Conservation (phyloP, 2,113 vertebrate species). For the Xenopus laevis region DNA sequence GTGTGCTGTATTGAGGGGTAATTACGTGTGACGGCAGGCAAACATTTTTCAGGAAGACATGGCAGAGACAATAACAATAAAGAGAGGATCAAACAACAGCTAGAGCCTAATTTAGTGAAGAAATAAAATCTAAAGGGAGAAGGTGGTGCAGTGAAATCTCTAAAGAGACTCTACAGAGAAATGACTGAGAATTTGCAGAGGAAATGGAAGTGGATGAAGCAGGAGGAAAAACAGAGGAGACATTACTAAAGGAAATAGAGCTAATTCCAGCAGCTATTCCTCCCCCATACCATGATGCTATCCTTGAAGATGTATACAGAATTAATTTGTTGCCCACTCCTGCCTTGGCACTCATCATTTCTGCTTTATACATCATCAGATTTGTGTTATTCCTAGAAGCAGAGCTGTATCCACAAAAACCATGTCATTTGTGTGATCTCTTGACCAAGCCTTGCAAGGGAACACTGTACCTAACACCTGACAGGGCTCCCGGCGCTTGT, state of each 20-base stretch:
- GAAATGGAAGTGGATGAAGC: neutral
- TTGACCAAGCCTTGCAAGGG: too few relatives aligned
- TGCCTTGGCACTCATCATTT: neutral
- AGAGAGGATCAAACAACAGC: neutral
- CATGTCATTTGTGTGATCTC: too few relatives aligned
- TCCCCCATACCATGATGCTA: neutral
- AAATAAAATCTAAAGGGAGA: too few relatives aligned
- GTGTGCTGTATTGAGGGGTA: constrained; percentile 1
- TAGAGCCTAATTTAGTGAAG: neutral
- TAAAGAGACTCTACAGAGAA: too few relatives aligned
- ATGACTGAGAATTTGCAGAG: too few relatives aligned
- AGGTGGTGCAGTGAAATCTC: too few relatives aligned
- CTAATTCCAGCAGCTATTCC: neutral
- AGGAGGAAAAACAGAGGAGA: neutral
- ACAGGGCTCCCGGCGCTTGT: neutral
- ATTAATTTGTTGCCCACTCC: neutral
- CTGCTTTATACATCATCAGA: neutral
- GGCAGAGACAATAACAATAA: neutral
- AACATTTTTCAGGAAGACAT: neutral
- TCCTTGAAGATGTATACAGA: neutral
- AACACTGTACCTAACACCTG: neutral
- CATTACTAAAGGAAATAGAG: neutral
- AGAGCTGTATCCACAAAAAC: neutral
- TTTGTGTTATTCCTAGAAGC: neutral
- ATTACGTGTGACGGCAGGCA: neutral